A percentile compares a stretch with the other conserved stretches of the same genome.
phyloP scores from a whole-genome alignment of 1,140 invertebrate genomes.

The Campoletis sonorensis region DNA sequence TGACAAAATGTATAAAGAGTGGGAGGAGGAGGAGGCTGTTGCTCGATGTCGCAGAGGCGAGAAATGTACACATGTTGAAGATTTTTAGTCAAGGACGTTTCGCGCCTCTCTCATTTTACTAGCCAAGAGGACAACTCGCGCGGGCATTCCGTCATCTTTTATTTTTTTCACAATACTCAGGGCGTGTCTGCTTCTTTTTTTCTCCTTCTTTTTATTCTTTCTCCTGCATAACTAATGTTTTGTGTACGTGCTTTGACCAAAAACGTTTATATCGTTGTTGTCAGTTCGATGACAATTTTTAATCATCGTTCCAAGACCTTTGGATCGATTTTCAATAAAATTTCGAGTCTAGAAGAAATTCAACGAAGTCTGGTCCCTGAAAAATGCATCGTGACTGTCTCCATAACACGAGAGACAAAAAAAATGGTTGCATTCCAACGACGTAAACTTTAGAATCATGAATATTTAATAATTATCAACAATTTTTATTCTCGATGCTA shows the following conservation, averaged over 20 bases:
- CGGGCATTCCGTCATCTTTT: slow-evolving; percentile 44
- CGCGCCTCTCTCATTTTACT: not conserved
- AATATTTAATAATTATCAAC: too few species aligned
- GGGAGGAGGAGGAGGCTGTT: not conserved
- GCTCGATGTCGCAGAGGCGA: slow-evolving; percentile 1
- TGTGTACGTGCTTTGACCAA: not conserved
- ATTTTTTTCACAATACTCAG: slow-evolving; percentile 14
- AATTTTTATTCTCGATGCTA: too few species aligned
- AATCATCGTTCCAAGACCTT: too few species aligned
- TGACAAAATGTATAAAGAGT: not conserved
- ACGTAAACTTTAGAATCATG: too few species aligned
- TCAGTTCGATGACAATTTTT: too few species aligned
- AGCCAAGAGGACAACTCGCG: slow-evolving; percentile 20
- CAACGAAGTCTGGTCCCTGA: too few species aligned
- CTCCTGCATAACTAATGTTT: not conserved
- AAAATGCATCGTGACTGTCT: too few species aligned
- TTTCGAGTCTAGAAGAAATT: too few species aligned
- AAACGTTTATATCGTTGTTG: too few species aligned
- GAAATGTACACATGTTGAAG: not conserved
- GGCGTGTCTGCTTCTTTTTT: slow-evolving; percentile 26
- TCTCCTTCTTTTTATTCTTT: slow-evolving; percentile 26
- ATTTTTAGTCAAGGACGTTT: slow-evolving; percentile 17
- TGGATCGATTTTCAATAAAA: too few species aligned
- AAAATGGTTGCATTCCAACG: too few species aligned
- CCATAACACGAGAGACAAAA: too few species aligned